A percentile compares a stretch with the other conserved stretches of the same genome.
Conservation (phyloP, 2,888 invertebrate species). For the Melikaiella ostensackeni region DNA sequence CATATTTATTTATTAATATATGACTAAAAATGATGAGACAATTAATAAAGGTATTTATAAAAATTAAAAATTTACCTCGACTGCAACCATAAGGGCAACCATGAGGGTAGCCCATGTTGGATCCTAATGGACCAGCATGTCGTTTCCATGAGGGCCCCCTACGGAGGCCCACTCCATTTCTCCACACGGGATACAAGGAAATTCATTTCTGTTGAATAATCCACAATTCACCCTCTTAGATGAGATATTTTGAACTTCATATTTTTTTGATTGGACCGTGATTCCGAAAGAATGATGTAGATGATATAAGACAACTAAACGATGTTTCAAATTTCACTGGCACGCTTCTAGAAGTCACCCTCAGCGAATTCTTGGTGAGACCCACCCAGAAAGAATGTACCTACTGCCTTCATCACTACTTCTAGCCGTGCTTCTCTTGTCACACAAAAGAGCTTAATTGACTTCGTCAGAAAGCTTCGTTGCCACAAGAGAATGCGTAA, state of each 20-base stretch:
- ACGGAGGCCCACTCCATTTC: too few relatives aligned
- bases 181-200: too few relatives aligned
- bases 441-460: conserved; percentile 69
- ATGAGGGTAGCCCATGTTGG: too few relatives aligned
- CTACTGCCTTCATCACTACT: conserved; percentile 36
- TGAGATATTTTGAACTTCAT: background rate
- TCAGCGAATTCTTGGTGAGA: conserved; percentile 1
- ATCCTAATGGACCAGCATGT: too few relatives aligned
- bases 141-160: too few relatives aligned
- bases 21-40: too few relatives aligned
- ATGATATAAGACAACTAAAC: background rate
- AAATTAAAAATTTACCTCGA: too few relatives aligned
- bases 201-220: background rate
- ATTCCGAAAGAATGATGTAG: background rate
- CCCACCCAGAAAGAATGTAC: conserved; percentile 28
- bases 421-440: conserved; percentile 50
- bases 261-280: background rate
- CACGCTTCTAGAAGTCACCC: conserved; percentile 10
- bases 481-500: conserved; percentile 59
- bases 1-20: too few relatives aligned
- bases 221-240: background rate
- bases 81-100: too few relatives aligned
- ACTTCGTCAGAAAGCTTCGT: conserved; percentile 69
- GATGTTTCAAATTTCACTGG: conserved; percentile 29
- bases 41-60: too few relatives aligned